These are phyloP conservation scores for Lymantria dispar DNA, from an alignment of 2,888 invertebrate genomes.

Conservation along the genomic window DNA sequence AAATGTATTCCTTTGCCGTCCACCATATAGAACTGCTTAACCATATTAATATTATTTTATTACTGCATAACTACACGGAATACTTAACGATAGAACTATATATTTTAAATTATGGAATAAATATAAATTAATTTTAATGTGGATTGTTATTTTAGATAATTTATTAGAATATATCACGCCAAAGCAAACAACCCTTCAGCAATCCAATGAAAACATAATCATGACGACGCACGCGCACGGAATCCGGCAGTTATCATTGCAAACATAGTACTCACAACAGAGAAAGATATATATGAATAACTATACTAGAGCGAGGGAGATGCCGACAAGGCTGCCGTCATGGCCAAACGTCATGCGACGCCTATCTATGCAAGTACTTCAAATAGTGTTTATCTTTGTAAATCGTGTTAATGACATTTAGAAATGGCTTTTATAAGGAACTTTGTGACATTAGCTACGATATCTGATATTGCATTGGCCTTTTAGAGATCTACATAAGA, in stretches of 20 bases:
- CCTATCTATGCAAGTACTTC: conserved; percentile 24
- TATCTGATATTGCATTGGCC: too few relatives aligned
- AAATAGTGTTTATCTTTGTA: conserved; percentile 17
- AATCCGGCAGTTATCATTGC: conserved; percentile 70
- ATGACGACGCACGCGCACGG: conserved; percentile 48
- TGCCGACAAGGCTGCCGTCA: conserved; percentile 70
- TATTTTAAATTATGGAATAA: too few relatives aligned
- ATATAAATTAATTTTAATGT: too few relatives aligned
- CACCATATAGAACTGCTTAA: too few relatives aligned
- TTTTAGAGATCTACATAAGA: not conserved
- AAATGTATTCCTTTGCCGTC: too few relatives aligned
- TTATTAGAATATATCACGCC: conserved; percentile 11
- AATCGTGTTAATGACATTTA: conserved; percentile 27
- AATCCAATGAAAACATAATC: conserved; percentile 1
- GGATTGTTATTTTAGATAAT: not conserved
- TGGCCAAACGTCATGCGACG: conserved; percentile 55
- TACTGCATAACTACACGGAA: too few relatives aligned
- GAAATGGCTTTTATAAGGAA: conserved; percentile 7
- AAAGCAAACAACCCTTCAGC: conserved; percentile 21
- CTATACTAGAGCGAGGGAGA: conserved; percentile 49
- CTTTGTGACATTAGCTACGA: not conserved
- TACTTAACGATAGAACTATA: too few relatives aligned
- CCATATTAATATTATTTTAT: too few relatives aligned
- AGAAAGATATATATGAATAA: conserved; percentile 37
- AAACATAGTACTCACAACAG: conserved; percentile 41